Evolutionary conservation across 2,888 invertebrate genomes (phyloP).

Genomic region (Drosophila incognita): DNA sequence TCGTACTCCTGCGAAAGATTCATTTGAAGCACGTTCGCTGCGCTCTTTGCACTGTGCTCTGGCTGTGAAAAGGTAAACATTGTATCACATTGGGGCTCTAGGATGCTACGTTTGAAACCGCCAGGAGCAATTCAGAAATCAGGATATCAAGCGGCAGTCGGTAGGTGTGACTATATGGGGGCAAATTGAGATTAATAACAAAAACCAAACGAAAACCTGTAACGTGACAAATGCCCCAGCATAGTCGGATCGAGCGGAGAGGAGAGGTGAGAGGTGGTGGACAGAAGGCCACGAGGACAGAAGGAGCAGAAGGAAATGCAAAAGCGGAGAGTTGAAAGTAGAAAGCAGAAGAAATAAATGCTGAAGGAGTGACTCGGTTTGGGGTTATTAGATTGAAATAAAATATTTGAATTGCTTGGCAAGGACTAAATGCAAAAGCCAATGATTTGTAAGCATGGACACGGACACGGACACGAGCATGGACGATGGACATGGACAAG

Average conservation of each 20-base stretch:
- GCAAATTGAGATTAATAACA: conserved; percentile 75
- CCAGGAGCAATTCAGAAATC: conserved; percentile 27
- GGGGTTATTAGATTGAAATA: conserved; percentile 64
- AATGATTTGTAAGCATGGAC: conserved; percentile 71
- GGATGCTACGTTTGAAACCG: background rate
- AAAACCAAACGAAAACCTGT: conserved; percentile 61
- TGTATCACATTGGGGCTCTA: conserved; percentile 27
- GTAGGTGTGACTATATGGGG: conserved; percentile 46
- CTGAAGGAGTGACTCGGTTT: conserved; percentile 41
- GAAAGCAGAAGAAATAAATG: conserved; percentile 19
- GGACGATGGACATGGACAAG: conserved; percentile 22
- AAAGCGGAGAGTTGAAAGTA: background rate
- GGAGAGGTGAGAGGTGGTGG: background rate
- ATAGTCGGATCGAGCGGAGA: background rate
- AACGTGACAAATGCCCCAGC: conserved; percentile 71
- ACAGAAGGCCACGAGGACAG: conserved; percentile 3
- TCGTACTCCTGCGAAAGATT: conserved; percentile 4
- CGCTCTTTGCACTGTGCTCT: conserved; percentile 45
- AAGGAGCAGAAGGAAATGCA: conserved; percentile 3
- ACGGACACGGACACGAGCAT: conserved; percentile 34
- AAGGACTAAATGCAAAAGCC: conserved; percentile 66
- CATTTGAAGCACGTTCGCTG: conserved; percentile 47
- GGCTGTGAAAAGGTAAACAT: conserved; percentile 52
- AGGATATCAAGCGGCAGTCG: conserved; percentile 22
- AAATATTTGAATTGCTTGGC: conserved; percentile 66